Evolutionary conservation across 2,797 vertebrate genomes (phyloP), one percentile per base, ranked within the genome.

Genomic region (Tragelaphus eurycerus): DNA sequence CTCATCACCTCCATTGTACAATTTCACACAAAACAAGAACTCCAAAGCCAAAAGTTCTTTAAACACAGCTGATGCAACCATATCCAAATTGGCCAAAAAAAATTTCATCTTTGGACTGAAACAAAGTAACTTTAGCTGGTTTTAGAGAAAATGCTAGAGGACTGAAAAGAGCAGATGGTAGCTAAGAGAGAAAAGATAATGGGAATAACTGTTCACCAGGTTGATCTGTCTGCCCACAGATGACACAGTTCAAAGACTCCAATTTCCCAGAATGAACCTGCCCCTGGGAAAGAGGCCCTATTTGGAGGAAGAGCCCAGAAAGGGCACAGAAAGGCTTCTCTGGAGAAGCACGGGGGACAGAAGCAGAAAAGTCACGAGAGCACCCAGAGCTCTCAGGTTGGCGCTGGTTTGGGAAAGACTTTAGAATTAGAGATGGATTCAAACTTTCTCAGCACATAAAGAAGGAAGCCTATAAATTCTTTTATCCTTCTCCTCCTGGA

Each of bases 1-100:
- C 89, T 95, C 16, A 82, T 97, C 89, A 79, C 86, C 89, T 82
- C 31, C 59, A 71, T 6, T 95, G 89, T 57, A 71, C 48, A 89
- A 89, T 87, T 94, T 94, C 90, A 89, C 95, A 97, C 74, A 96
- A 92, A 95, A 96, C 4, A 25, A 87, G 84, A 97, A 97, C 38
- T 15, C 43, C 60, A 88, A 94, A 92, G 95, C 74, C 93, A 85
- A 96, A 54, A 93, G 96, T 88, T 86, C 62, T 90, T 92, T 86
- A 97, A 94, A 96, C 27, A 91, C 87, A 95, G 90, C 85, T 95
- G 95, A 95, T 96, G 93, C 87, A 97, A 90, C 86, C 93, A 43
- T 52, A 83, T 25, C 86, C 71, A 92, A 67, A 88, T 34, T 50
- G 34, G 95, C 97, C 97, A 97, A 97, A 96, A 95, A 90, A 94